These are phyloP conservation scores for Cremastinae sp. DNA, from an alignment of 2,888 invertebrate species.

Conservation along the genomic window DNA sequence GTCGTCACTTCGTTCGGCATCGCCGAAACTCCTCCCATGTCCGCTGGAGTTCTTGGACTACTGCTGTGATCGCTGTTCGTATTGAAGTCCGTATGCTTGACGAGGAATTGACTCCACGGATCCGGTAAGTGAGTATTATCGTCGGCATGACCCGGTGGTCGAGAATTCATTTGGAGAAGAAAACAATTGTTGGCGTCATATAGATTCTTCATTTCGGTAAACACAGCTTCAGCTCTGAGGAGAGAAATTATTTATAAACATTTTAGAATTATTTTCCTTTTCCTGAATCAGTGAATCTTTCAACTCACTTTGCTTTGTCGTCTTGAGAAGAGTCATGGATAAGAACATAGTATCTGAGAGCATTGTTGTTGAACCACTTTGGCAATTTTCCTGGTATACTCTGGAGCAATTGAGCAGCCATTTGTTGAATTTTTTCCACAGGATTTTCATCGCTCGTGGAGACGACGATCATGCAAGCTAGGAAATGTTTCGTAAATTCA, in stretches of 20 bases:
- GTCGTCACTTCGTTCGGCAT: constrained; percentile 78
- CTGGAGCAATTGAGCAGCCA: constrained; percentile 90
- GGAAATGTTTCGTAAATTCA: constrained; percentile 95
- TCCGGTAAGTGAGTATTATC: constrained; percentile 85
- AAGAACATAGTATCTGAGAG: constrained; percentile 93
- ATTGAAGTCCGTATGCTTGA: constrained; percentile 80
- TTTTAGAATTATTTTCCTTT: constrained; percentile 16
- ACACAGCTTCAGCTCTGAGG: constrained; percentile 89
- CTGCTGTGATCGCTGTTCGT: constrained; percentile 81
- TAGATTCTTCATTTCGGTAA: constrained; percentile 91
- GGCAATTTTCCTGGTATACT: constrained; percentile 90
- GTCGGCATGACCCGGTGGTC: constrained; percentile 82
- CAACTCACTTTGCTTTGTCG: constrained; percentile 87
- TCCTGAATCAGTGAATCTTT: background rate
- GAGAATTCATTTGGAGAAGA: constrained; percentile 93
- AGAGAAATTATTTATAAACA: constrained; percentile 39
- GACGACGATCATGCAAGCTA: constrained; percentile 90
- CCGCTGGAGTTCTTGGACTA: constrained; percentile 83
- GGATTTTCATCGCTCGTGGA: constrained; percentile 89
- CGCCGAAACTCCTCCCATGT: constrained; percentile 80
- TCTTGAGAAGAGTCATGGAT: constrained; percentile 90
- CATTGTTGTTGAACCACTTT: constrained; percentile 90
- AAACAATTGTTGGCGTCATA: constrained; percentile 95
- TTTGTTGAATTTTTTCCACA: constrained; percentile 89
- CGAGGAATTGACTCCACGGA: constrained; percentile 92